A percentile compares a stretch with the other conserved stretches of the same genome.
These are phyloP conservation scores for Trialeurodes vaporariorum DNA, from an alignment of 1,140 invertebrate species.

Conservation along the genomic window DNA sequence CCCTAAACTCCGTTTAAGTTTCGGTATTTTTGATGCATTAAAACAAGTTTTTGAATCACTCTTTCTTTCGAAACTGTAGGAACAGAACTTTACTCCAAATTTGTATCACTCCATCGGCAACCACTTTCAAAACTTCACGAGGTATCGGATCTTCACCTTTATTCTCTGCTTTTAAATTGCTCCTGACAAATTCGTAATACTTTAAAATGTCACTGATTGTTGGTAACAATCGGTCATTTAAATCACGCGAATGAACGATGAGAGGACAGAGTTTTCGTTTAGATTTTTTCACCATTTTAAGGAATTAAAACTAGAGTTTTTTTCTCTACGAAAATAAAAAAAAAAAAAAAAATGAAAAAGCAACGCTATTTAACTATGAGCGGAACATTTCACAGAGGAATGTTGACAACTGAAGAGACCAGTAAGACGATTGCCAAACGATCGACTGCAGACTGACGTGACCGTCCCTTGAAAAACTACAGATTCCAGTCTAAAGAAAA, in stretches of 20 bases:
- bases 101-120: neutral
- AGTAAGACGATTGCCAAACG: too few relatives aligned
- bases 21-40: constrained; percentile 6
- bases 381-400: too few relatives aligned
- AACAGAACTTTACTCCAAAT: constrained; percentile 8
- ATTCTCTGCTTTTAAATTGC: constrained; percentile 2
- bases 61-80: constrained; percentile 2
- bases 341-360: too few relatives aligned
- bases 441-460: too few relatives aligned
- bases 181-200: neutral
- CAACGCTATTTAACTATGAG: too few relatives aligned
- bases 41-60: constrained; percentile 2
- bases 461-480: too few relatives aligned
- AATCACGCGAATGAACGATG: neutral
- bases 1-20: constrained; percentile 1
- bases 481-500: too few relatives aligned
- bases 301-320: too few relatives aligned
- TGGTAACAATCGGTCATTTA: neutral
- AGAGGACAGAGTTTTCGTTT: too few relatives aligned
- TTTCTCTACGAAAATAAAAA: too few relatives aligned
- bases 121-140: neutral
- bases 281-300: too few relatives aligned
- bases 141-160: constrained; percentile 2
- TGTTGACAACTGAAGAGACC: too few relatives aligned
- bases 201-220: neutral